Percentiles rank a stretch among this genome's conserved stretches.
Conservation (phyloP, 2,888 invertebrate genomes). For the Rapana venosa region DNA sequence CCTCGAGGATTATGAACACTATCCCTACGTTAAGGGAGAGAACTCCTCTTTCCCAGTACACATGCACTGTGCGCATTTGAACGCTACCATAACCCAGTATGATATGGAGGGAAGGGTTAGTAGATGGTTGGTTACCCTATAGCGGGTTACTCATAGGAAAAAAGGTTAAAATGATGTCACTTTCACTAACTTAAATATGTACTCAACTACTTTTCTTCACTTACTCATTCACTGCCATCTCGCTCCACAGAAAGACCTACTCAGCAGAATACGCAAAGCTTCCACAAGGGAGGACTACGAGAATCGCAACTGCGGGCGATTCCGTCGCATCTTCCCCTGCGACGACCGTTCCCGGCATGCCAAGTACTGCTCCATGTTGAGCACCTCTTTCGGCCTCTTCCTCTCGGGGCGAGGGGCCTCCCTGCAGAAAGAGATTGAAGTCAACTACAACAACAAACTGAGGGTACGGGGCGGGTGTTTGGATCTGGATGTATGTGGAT, state of each 20-base stretch:
- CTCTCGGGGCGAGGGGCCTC: slow-evolving; percentile 69
- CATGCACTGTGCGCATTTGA: too few relatives aligned
- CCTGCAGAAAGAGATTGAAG: slow-evolving; percentile 75
- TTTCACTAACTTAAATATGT: too few relatives aligned
- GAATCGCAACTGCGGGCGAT: slow-evolving; percentile 74
- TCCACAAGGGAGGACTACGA: slow-evolving; percentile 75
- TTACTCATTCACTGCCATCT: background rate
- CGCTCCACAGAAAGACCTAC: slow-evolving; percentile 72
- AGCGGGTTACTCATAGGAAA: too few relatives aligned
- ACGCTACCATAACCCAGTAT: too few relatives aligned
- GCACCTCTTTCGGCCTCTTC: slow-evolving; percentile 69
- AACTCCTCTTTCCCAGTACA: too few relatives aligned
- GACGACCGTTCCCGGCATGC: slow-evolving; percentile 74
- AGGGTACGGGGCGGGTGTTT: slow-evolving; percentile 63
- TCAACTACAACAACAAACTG: slow-evolving; percentile 72
- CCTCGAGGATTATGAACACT: too few relatives aligned
- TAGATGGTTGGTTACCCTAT: too few relatives aligned
- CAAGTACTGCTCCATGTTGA: slow-evolving; percentile 71
- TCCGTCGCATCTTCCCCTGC: slow-evolving; percentile 77
- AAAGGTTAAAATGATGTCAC: too few relatives aligned
- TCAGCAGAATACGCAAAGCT: slow-evolving; percentile 72
- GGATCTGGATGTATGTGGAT: background rate
- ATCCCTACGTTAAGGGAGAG: too few relatives aligned
- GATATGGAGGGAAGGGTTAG: too few relatives aligned
- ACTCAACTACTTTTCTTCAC: background rate